Base-by-base conservation (phyloP, 2,113 vertebrate species). In the rabbit (Oryctolagus cuniculus) region DNA sequence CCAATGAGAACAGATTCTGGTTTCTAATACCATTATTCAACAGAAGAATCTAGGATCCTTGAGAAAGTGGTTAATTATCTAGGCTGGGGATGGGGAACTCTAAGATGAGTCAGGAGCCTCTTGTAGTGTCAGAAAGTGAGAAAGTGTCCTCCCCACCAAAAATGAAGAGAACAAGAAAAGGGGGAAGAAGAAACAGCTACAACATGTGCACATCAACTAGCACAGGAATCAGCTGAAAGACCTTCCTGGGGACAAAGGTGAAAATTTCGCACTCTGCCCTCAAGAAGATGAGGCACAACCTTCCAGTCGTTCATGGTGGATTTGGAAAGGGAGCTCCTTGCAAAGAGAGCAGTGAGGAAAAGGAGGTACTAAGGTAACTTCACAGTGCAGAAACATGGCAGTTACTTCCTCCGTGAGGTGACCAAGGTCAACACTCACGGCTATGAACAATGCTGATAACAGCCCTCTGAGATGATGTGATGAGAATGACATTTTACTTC, bases 261-360 rank as follows among this genome's bases (percentile, higher is more conserved):
- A 58, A 58, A 16, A 15, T 6, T 5, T 21, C 21, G 55, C 44
- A 44, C 44, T 44, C 44, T 64, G 63, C 11, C 34, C 36, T 19
- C 53, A 38, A 0, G 2, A 1, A n/a, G 22, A 34, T 0, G 16
- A 31, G 31, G 17, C 22, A 3, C 0, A 6, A 22, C 44, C 25
- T 73, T 25, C 19, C 9, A 1, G 2, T 73, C 38, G 44, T 19
- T 8, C 2, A 6, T 38, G 67, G 7, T 27, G 25, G 67, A 6
- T 29, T n/a, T 10, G 53, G 1, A 8, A 0, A 55, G n/a, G 0
- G 31, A 34, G 25, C 36, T 55, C 72, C 44, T 63, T 53, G 78
- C 6, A 13, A 24, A 21, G 27, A 55, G 21, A 0, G 44, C 8
- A 25, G 27, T 0, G 5, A 1, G 29, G 49, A 66, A 58, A 25